A percentile compares a stretch with the other conserved stretches of the same genome.
These are phyloP conservation scores for Ectemnius continuus DNA, from an alignment of 2,888 invertebrate genomes.

Conservation along the genomic window DNA sequence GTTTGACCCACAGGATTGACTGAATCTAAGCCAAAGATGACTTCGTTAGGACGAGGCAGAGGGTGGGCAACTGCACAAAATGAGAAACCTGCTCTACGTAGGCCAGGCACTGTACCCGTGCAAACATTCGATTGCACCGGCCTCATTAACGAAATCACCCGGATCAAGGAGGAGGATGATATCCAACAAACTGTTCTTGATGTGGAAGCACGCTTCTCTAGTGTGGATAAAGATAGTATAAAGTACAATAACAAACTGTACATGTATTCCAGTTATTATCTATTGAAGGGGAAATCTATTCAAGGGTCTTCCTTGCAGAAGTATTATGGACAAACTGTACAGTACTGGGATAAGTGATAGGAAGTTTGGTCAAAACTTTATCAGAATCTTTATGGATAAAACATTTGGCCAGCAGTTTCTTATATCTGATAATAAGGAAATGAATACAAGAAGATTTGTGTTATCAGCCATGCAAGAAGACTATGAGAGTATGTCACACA, in stretches of 20 bases:
- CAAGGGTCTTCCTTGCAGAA: conserved; percentile 25
- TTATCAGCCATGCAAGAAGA: conserved; percentile 26
- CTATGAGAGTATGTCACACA: conserved; percentile 40
- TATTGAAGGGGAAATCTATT: too few species aligned
- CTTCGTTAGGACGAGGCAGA: conserved; percentile 60
- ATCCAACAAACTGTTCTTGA: conserved; percentile 18
- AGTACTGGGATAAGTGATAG: conserved; percentile 54
- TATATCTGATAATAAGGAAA: too few species aligned
- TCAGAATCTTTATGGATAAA: conserved; percentile 33
- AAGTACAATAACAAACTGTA: conserved; percentile 33
- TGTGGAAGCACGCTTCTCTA: conserved; percentile 33
- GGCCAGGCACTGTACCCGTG: conserved; percentile 48
- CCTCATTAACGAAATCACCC: conserved; percentile 48
- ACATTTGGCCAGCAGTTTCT: not conserved
- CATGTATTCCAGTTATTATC: not conserved
- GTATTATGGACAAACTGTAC: conserved; percentile 49
- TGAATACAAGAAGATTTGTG: not conserved
- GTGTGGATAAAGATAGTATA: conserved; percentile 26
- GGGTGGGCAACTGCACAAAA: conserved; percentile 52
- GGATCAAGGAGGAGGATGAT: conserved; percentile 27
- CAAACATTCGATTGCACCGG: conserved; percentile 39
- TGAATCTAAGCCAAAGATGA: conserved; percentile 41
- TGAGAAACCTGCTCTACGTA: conserved; percentile 42
- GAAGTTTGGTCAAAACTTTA: conserved; percentile 57
- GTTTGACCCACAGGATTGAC: conserved; percentile 15